Evolutionary conservation across 2,888 invertebrate species (phyloP).

Genomic region (Drosophila stalkeri): DNA sequence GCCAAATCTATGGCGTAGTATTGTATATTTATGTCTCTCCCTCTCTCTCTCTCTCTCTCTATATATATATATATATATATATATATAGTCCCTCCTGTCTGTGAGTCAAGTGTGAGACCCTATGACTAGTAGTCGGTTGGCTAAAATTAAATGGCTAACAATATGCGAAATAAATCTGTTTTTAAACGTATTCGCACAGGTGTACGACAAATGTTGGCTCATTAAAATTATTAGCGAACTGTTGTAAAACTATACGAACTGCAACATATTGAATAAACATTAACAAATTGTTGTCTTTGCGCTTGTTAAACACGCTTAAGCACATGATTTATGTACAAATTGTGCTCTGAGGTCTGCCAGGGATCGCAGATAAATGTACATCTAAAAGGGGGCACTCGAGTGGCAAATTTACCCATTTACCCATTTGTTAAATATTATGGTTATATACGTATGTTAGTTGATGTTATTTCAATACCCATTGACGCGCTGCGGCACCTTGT

Average conservation of each 20-base stretch:
- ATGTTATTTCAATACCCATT: constrained; percentile 2
- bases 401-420: not conserved
- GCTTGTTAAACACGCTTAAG: constrained; percentile 62
- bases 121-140: constrained; percentile 44
- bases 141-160: constrained; percentile 69
- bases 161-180: constrained; percentile 71
- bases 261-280: constrained; percentile 8
- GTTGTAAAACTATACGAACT: constrained; percentile 35
- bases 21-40: not conserved
- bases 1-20: constrained; percentile 15
- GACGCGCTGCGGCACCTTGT: not conserved
- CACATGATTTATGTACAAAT: constrained; percentile 32
- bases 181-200: constrained; percentile 77
- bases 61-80: not conserved
- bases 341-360: constrained; percentile 31
- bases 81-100: not conserved
- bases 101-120: constrained; percentile 17
- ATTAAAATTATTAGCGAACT: constrained; percentile 73
- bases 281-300: constrained; percentile 24
- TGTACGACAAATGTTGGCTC: constrained; percentile 73
- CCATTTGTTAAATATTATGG: not conserved
- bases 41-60: no score
- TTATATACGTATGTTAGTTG: not conserved
- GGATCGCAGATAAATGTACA: constrained; percentile 23
- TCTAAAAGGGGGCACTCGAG: not conserved